A percentile compares a stretch with the other conserved stretches of the same genome.
phyloP scores from a whole-genome alignment of 2,888 invertebrate genomes.

The Scaptomyza polygonia region DNA sequence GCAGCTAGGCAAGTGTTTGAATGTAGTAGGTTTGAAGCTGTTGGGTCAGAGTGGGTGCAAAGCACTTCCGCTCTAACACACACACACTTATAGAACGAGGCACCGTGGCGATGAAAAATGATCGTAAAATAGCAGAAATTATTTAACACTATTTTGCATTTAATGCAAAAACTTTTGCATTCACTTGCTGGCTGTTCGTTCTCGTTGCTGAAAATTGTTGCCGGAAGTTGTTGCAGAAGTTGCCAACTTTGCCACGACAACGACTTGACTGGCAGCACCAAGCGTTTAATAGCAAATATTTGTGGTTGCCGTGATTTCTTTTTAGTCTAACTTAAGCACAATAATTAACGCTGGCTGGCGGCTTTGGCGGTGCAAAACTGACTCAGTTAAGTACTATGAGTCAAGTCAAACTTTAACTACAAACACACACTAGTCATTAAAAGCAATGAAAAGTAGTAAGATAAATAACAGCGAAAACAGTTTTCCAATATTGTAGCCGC shows the following conservation, averaged over 20 bases:
- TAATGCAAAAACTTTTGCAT: slow-evolving; percentile 71
- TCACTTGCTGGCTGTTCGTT: slow-evolving; percentile 35
- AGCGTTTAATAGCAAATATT: slow-evolving; percentile 63
- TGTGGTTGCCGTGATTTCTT: slow-evolving; percentile 40
- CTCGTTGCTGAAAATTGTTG: slow-evolving; percentile 61
- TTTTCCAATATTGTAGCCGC: slow-evolving; percentile 16
- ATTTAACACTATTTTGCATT: slow-evolving; percentile 77
- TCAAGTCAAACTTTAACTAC: neutral
- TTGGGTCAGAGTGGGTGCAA: slow-evolving; percentile 3
- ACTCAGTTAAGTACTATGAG: neutral
- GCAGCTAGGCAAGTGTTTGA: slow-evolving; percentile 15
- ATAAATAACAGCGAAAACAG: neutral
- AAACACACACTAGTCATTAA: neutral
- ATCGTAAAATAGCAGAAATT: slow-evolving; percentile 72
- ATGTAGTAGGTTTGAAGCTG: neutral
- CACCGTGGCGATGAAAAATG: slow-evolving; percentile 55
- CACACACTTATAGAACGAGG: slow-evolving; percentile 26
- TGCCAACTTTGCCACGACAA: slow-evolving; percentile 61
- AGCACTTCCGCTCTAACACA: slow-evolving; percentile 53
- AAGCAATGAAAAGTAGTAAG: neutral
- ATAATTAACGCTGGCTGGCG: slow-evolving; percentile 43
- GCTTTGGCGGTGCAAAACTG: slow-evolving; percentile 12
- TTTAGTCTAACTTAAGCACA: slow-evolving; percentile 6
- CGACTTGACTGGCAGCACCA: slow-evolving; percentile 57
- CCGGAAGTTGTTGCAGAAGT: slow-evolving; percentile 69